Conservation (phyloP, 2,797 vertebrate species). For the Anguilla pacifica region DNA sequence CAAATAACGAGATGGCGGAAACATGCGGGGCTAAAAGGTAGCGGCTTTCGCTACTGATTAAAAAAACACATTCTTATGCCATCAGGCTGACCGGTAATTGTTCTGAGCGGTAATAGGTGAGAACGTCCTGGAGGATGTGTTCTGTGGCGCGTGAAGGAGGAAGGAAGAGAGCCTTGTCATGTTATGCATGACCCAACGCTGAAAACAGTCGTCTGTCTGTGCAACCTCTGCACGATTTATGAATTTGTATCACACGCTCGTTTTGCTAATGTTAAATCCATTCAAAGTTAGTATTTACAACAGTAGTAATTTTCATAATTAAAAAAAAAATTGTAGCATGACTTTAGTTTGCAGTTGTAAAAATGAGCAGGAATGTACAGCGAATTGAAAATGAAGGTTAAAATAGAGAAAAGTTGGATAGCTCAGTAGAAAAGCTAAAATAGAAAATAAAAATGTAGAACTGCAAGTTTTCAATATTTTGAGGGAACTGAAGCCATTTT, state of each 20-base stretch:
- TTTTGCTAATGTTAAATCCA: neutral
- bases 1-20: neutral
- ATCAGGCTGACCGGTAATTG: neutral
- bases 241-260: neutral
- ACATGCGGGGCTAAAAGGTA: neutral
- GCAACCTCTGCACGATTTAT: neutral
- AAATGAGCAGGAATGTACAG: neutral
- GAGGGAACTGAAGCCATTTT: neutral
- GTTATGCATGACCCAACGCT: neutral
- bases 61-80: neutral
- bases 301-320: neutral
- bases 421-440: neutral
- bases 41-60: slow-evolving; percentile 2
- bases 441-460: neutral
- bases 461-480: neutral
- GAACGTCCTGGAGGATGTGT: neutral
- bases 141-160: slow-evolving; percentile 1
- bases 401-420: neutral
- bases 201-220: neutral
- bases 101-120: slow-evolving; percentile 6
- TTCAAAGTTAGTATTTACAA: neutral
- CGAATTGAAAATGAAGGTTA: neutral
- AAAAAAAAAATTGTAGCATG: neutral
- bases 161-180: neutral
- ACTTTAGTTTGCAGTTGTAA: neutral